Base-by-base conservation (phyloP, 2,797 vertebrate species). In the Manis javanica region DNA sequence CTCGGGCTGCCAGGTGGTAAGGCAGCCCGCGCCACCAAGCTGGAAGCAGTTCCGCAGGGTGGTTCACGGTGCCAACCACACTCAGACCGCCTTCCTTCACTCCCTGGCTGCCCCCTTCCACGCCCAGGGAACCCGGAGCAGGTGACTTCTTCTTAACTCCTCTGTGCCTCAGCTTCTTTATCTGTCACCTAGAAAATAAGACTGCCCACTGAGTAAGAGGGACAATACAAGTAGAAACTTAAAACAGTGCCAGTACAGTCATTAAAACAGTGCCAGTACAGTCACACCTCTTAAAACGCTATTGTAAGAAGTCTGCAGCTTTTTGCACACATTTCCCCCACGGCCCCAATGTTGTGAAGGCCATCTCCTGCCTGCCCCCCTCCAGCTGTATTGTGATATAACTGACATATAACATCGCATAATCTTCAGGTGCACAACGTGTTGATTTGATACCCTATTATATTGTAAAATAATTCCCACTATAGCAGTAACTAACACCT, bases 61-160 rank as follows among this genome's bases (percentile, higher is more conserved):
- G 0, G 46, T 14, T 39, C 34, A 2, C 23, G 12, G n/a, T 10
- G 68, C 10, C 31, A 39, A 19, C 4, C 1, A 0, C 31, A 78
- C 34, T 37, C 66, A 69, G 74, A 3, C 34, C 37, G 68, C 24
- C 72, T 57, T 46, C 34, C 4, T 42, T 18, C 2, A 42, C 18
- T 23, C 14, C 24, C 12, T 23, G 46, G 37, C 13, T 59, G 51
- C 46, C 19, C 9, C 7, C 31, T 31, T 78, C 1, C 0, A 31
- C 29, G 42, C 31, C 71, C 64, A 31, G 34, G 57, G 55, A 51
- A 42, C n/a, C 21, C 34, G 29, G 39, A 84, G 74, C 46, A 9
- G 53, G 59, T 29, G n/a, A 46, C 49, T 68, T 77, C 49, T 68
- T 77, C 34, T 53, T 71, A 21, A 12, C 23, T 31, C 26, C 57